These are phyloP conservation scores for Spatula clypeata DNA, from an alignment of 2,797 vertebrate species.

Conservation along the genomic window DNA sequence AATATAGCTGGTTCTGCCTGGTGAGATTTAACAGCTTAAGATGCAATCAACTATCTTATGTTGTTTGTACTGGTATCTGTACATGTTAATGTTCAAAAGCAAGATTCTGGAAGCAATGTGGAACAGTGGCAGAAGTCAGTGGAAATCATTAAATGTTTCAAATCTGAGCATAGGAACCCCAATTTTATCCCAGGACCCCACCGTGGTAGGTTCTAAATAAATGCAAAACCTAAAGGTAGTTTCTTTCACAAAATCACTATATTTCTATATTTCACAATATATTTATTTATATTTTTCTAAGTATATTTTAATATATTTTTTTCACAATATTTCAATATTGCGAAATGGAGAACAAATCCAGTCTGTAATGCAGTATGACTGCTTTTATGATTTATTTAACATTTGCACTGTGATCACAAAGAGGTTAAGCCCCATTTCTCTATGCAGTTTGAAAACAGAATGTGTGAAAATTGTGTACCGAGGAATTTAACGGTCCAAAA, in stretches of 20 bases:
- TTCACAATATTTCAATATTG: no score
- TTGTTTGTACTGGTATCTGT: background rate
- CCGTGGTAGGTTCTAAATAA: background rate
- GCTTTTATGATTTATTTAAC: background rate
- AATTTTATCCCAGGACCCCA: rapidly evolving
- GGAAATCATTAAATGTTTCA: background rate
- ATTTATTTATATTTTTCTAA: background rate
- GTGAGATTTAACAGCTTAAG: background rate
- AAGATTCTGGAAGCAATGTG: background rate
- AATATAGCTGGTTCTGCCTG: background rate
- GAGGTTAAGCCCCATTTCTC: background rate
- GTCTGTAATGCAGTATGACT: background rate
- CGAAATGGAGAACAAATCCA: background rate
- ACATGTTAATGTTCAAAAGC: background rate
- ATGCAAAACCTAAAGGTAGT: background rate
- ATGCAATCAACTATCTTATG: background rate
- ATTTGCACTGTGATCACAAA: background rate
- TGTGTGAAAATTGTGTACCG: background rate
- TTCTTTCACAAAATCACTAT: background rate
- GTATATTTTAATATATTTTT: background rate
- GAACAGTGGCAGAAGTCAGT: background rate
- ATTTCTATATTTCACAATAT: background rate
- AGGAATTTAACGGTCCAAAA: background rate
- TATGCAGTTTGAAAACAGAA: background rate
- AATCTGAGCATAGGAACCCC: background rate